Conservation (phyloP, 2,797 vertebrate genomes). For the Acanthurus lineatus region DNA sequence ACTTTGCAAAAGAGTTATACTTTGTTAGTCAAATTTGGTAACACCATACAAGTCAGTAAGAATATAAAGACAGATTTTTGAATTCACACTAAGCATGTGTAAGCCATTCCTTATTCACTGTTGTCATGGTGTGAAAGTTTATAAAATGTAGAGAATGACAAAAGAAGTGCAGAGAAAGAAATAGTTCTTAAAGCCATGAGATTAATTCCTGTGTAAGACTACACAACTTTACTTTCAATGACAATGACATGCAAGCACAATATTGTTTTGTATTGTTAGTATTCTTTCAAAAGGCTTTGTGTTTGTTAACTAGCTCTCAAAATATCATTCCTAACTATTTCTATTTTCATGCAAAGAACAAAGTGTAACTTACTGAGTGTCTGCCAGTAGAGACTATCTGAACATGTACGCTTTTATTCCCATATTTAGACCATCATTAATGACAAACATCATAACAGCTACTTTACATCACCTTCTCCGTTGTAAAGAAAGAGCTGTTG, state of each 20-base stretch:
- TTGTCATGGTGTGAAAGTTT: not conserved
- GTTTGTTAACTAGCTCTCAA: not conserved
- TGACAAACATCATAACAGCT: too few species aligned
- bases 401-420: not conserved
- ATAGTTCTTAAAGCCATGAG: not conserved
- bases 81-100: not conserved
- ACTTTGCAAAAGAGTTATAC: not conserved
- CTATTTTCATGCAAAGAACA: not conserved
- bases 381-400: not conserved
- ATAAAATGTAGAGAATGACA: not conserved
- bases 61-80: not conserved
- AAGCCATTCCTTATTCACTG: not conserved
- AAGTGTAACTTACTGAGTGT: too few species aligned
- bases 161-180: not conserved
- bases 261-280: not conserved
- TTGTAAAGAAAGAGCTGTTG: too few species aligned
- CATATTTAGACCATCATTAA: too few species aligned
- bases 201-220: not conserved
- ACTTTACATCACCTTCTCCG: too few species aligned
- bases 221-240: not conserved
- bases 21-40: not conserved
- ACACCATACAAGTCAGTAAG: not conserved
- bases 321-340: too few species aligned
- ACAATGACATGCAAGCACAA: not conserved
- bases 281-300: not conserved